phyloP scores from a whole-genome alignment of 2,888 invertebrate genomes.

The Capitulum mitella region DNA sequence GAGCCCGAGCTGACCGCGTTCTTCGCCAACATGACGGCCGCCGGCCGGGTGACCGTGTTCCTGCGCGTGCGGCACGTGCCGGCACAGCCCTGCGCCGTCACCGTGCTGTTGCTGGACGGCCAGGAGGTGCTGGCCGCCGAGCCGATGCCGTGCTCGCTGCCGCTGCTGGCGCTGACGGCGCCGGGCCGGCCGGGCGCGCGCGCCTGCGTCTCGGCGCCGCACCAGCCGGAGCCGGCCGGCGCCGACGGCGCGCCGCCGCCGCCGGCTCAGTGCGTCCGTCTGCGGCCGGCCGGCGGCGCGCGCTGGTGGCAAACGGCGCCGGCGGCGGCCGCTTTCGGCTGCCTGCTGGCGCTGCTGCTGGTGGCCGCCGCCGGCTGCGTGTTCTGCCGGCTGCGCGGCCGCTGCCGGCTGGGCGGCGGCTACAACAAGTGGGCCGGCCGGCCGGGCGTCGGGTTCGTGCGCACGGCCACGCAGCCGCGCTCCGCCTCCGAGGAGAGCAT shows the following conservation, averaged over 20 bases:
- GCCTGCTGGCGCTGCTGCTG: conserved; percentile 11
- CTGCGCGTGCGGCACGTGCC: conserved; percentile 29
- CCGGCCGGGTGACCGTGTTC: conserved; percentile 32
- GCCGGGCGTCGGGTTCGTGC: conserved; percentile 6
- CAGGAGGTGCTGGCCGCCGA: not conserved
- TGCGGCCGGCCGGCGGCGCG: not conserved
- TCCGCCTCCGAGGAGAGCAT: conserved; percentile 7
- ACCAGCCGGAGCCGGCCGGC: not conserved
- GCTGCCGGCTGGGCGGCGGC: not conserved
- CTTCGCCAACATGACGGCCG: conserved; percentile 44
- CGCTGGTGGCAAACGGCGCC: not conserved
- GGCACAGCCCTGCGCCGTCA: not conserved
- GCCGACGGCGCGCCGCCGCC: not conserved
- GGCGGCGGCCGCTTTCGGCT: not conserved
- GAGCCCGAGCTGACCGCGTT: conserved; percentile 32
- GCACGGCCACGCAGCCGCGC: not conserved
- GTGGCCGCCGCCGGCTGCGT: not conserved
- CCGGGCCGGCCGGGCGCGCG: not conserved
- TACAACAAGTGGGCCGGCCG: conserved; percentile 16
- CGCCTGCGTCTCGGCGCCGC: not conserved
- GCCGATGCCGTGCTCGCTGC: not conserved
- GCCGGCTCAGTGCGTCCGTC: not conserved
- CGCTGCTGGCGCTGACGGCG: not conserved
- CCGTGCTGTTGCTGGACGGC: not conserved
- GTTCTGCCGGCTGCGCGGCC: conserved; percentile 4